Evolutionary conservation across 2,888 invertebrate species (phyloP).

Genomic region (Cylindroiulus punctatus): DNA sequence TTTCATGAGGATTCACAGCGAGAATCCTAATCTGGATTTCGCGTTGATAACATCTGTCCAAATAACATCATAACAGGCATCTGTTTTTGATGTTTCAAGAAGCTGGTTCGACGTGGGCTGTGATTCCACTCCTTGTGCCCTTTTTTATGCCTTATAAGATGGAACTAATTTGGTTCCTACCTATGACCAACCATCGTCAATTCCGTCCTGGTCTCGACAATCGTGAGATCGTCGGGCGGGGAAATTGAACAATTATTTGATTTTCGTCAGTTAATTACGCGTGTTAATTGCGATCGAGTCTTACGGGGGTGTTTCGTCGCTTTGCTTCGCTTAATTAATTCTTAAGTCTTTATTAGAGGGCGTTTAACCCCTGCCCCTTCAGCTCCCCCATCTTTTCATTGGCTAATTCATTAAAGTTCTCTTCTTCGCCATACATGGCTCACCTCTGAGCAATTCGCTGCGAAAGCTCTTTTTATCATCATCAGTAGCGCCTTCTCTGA

Average conservation of each 20-base stretch:
- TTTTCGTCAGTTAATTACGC: conserved; percentile 57
- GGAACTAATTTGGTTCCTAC: no score
- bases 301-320: not conserved
- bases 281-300: conserved; percentile 57
- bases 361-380: conserved; percentile 8
- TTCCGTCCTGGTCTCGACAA: not conserved
- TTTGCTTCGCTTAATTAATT: conserved; percentile 19
- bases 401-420: not conserved
- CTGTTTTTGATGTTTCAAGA: not conserved
- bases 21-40: no score
- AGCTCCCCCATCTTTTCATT: not conserved
- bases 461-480: not conserved
- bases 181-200: no score
- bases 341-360: conserved; percentile 27
- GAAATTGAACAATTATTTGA: conserved; percentile 58
- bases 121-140: no score
- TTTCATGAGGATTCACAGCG: no score
- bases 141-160: no score
- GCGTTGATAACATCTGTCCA: not conserved
- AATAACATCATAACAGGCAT: conserved; percentile 19
- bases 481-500: not conserved
- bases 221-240: not conserved
- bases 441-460: not conserved
- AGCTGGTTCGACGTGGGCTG: no score
- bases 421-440: not conserved